phyloP scores from a whole-genome alignment of 53 echinoderm and acorn worm species.

The Patiria pectinifera region DNA sequence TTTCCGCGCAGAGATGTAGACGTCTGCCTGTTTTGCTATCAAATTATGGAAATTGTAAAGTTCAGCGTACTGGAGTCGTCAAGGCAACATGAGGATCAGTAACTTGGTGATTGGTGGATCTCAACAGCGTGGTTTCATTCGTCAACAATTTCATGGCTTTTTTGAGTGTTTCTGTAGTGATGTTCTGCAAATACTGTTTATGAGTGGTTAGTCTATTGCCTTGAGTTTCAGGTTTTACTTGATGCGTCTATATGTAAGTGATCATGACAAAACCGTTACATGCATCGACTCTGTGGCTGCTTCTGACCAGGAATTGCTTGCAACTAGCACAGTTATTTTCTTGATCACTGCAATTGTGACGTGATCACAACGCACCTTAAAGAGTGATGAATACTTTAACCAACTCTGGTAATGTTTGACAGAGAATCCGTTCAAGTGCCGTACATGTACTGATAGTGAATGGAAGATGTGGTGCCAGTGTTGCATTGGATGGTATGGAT shows the following conservation, averaged over 20 bases:
- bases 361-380: neutral
- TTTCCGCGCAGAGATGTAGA: neutral
- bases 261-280: too few relatives aligned
- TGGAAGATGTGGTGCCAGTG: too few relatives aligned
- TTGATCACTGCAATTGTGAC: neutral
- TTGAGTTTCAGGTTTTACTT: neutral
- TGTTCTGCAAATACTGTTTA: neutral
- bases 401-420: too few relatives aligned
- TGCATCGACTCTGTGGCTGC: neutral
- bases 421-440: too few relatives aligned
- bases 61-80: too few relatives aligned
- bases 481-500: too few relatives aligned
- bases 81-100: neutral
- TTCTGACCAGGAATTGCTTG: neutral
- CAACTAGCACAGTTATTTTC: neutral
- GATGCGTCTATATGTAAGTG: too few relatives aligned
- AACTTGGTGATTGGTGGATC: neutral
- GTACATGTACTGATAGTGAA: too few relatives aligned
- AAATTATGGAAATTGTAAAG: too few relatives aligned
- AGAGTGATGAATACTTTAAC: too few relatives aligned
- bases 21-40: neutral
- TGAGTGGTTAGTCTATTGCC: neutral
- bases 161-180: neutral
- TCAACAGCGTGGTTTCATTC: neutral
- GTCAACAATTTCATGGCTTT: neutral